These are phyloP conservation scores for Hemiprocne comata DNA, from an alignment of 2,113 vertebrate species.

Conservation along the genomic window DNA sequence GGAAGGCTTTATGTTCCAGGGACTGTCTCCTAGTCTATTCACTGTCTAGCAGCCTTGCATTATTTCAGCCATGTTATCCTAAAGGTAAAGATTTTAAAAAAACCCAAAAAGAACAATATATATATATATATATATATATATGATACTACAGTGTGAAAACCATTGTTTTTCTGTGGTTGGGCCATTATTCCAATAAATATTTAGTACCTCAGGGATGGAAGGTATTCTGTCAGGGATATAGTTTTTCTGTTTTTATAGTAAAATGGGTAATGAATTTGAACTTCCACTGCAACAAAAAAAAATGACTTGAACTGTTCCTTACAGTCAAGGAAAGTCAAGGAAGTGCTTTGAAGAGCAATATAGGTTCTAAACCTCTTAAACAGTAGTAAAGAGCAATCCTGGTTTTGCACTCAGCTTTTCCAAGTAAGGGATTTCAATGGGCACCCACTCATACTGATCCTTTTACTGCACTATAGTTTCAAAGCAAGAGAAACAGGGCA, in stretches of 20 bases:
- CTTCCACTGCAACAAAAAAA: neutral
- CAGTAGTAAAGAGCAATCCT: neutral
- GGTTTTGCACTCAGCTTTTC: neutral
- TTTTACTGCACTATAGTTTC: neutral
- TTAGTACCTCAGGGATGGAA: neutral
- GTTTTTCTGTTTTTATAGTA: neutral
- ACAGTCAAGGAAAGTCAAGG: neutral
- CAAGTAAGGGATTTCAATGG: neutral
- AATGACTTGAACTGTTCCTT: neutral
- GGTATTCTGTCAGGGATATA: neutral
- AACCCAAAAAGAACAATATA: too few relatives aligned
- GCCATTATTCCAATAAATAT: neutral
- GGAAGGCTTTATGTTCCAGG: neutral
- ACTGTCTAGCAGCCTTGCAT: neutral
- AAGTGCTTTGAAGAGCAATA: neutral
- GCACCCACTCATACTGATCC: neutral
- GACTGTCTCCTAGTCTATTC: neutral
- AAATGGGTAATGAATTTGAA: neutral
- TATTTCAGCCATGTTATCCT: neutral
- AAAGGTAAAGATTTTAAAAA: neutral
- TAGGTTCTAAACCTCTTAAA: neutral
- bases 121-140: too few relatives aligned
- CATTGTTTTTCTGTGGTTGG: neutral
- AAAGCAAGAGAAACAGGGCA: neutral
- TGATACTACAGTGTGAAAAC: neutral